Evolutionary conservation across 2,888 invertebrate species (phyloP), one percentile per base, ranked within the genome.

Genomic region (Ormia ochracea): DNA sequence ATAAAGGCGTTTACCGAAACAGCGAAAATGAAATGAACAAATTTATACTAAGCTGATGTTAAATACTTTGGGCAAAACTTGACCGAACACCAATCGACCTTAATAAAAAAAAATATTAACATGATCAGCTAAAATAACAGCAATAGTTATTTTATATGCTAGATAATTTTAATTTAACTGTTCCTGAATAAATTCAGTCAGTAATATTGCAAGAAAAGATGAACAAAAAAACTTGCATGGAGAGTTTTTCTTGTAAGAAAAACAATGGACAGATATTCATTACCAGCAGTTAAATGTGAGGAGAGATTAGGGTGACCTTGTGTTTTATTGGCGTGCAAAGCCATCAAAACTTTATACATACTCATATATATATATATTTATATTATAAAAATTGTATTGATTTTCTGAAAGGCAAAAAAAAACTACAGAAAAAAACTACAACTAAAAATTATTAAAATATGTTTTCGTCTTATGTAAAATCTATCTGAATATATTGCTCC

Each of bases 21-120:
- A 82, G 75, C 70, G 83, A 87, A 86, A 88, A 87, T 86, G 86
- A 87, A 87, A 87, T 84, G 86, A 85, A 85, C 88, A 86, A 86
- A 86, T 87, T 87, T 87, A 82, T 86, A 83, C 85, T 84, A 81
- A 82, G 82, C 82, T 82, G 82, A 81, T 65, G 81, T 48, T 75
- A 68, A 69, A 76, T 72, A 81, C 61, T 68, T 52, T 73, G 58
- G 23, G 50, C 68, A 59, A 59, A 77, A 52, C 33, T 65, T 50
- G 14, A 45, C 17, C 36, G 41, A 41, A 36, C 38, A 21, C 21
- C 21, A 36, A 54, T n/a, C 66, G 41, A 36, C 21, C 41, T 66
- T n/a, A 52, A 31, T 23, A 43, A 50, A 3, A 12, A 33, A 41
- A 14, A 36, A 23, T 70, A 58, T 31, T 56, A 61, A 56, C 52